Percentiles rank a stretch among this genome's conserved stretches.
Evolutionary conservation across 2,888 invertebrate genomes (phyloP).

Genomic region (Lochmaea capreae): DNA sequence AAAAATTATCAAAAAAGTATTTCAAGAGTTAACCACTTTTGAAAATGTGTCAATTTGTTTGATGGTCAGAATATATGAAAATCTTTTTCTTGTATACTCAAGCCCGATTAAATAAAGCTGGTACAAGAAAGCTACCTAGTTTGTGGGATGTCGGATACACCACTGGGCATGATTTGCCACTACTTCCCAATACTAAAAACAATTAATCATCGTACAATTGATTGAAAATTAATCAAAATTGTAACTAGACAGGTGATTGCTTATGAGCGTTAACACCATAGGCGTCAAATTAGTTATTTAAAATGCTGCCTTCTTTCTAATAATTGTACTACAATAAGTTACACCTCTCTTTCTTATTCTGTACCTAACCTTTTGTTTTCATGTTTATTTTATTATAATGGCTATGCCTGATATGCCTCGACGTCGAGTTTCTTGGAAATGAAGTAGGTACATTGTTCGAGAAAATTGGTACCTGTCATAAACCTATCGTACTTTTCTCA

Average conservation of each 20-base stretch:
- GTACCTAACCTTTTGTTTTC: slow-evolving; percentile 45
- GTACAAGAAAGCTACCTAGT: neutral
- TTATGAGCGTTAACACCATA: slow-evolving; percentile 65
- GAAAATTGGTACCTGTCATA: slow-evolving; percentile 31
- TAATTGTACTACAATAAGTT: slow-evolving; percentile 52
- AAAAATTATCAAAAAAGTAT: too few relatives aligned
- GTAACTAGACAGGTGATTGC: slow-evolving; percentile 68
- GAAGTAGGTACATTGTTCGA: slow-evolving; percentile 32
- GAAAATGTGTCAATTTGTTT: too few relatives aligned
- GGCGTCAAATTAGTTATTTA: slow-evolving; percentile 65
- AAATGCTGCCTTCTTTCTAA: slow-evolving; percentile 54
- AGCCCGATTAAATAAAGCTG: too few relatives aligned
- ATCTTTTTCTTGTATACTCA: too few relatives aligned
- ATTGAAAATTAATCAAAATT: slow-evolving; percentile 68
- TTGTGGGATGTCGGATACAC: slow-evolving; percentile 14
- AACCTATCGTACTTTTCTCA: too few relatives aligned
- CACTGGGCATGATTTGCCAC: slow-evolving; percentile 52
- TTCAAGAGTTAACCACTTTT: too few relatives aligned
- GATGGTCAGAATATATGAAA: too few relatives aligned
- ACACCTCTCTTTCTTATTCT: slow-evolving; percentile 40
- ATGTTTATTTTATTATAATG: slow-evolving; percentile 41
- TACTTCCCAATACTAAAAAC: slow-evolving; percentile 54
- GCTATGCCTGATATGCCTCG: slow-evolving; percentile 20
- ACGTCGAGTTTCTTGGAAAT: slow-evolving; percentile 22
- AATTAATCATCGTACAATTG: slow-evolving; percentile 66